Evolutionary conservation across 2,113 vertebrate species (phyloP), one percentile per base, ranked within the genome.

Genomic region (Forbesichthys papilliferus): DNA sequence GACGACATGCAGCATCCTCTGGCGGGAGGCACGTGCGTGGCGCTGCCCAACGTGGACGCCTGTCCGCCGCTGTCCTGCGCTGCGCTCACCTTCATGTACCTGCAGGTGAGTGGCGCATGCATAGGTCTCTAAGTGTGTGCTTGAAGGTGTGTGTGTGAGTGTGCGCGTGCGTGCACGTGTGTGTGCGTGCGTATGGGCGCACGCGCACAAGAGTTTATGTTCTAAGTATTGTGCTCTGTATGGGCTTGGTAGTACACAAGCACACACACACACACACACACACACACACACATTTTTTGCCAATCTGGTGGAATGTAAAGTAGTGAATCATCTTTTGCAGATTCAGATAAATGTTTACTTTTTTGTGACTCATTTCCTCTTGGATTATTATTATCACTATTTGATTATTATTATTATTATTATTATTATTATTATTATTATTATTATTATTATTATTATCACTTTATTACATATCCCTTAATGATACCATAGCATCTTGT

Each of bases 1-100:
- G 87, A 84, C 92, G 93, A 84, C 75, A 98, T 98, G 96, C 96
- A 98, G 93, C 96, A 98, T 93, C 96, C 96, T 89, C 90, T 96
- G 77, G 88, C 94, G 89, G 96, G 96, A 92, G 94, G 95, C 88
- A 96, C 96, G 93, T 97, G 96, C 87, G 96, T 97, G 90, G 94
- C 96, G 78, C 92, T 98, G 91, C 95, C 96, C 85, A 95, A 94
- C 61, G 95, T 96, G 92, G 95, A 95, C 89, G 93, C 95, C 93
- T 97, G 96, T 93, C 96, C 96, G 86, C 96, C 96, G 93, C 94
- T 98, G 87, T 97, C 96, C 88, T 97, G 96, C 91, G 95, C 96
- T 88, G 95, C 96, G 92, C 95, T 98, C 94, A 97, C 96, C 89
- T 98, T 98, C 90, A 96, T 98, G 95, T 98, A 98, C 94, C 93